Evolutionary conservation across 2,797 vertebrate genomes (phyloP), one percentile per base, ranked within the genome.

Genomic region (Podarcis siculus): DNA sequence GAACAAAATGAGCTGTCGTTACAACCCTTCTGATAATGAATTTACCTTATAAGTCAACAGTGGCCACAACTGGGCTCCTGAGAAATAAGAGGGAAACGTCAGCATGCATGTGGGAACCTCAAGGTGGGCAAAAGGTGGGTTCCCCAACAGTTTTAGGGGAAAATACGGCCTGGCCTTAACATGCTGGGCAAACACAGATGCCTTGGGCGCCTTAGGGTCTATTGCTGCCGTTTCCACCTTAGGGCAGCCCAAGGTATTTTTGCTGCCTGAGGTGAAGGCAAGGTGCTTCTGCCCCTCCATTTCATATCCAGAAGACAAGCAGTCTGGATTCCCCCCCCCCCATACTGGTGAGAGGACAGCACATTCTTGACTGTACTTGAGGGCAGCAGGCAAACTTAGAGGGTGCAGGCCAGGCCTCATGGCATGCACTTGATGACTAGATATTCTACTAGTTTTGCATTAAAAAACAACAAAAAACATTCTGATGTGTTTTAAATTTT

Each of bases 11-110:
- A 66, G 55, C n/a, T 66, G 55, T 19, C 85, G 83, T 75, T 83
- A 82, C 84, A 91, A 21, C 5, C 32, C 93, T 67, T 66, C 49
- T 55, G 49, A 55, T 55, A 55, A 55, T 55, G 49, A 13, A 64
- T 64, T 64, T 32, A 73, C n/a, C 32, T 73, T 17, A 19, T 17
- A 45, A 78, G 45, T 55, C 45, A n/a, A 78, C 42, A 78, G 6
- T 73, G 35, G 71, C 15, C 71, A 21, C 32, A 37, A 35, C 19
- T 32, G 71, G 30, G 69, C 69, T n/a, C n/a, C 39, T 77, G 39
- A 45, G 39, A 77, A 45, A 45, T 9, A 45, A 77, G 75, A 78
- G 42, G 5, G 15, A n/a, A 27, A 7, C 9, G 3, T 8, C 76
- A 78, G 42, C 30, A 78, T 78, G 45, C 15, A 49, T 6, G 30